Base-by-base conservation (phyloP, 2,797 vertebrate species). In the Intellagama lesueurii region DNA sequence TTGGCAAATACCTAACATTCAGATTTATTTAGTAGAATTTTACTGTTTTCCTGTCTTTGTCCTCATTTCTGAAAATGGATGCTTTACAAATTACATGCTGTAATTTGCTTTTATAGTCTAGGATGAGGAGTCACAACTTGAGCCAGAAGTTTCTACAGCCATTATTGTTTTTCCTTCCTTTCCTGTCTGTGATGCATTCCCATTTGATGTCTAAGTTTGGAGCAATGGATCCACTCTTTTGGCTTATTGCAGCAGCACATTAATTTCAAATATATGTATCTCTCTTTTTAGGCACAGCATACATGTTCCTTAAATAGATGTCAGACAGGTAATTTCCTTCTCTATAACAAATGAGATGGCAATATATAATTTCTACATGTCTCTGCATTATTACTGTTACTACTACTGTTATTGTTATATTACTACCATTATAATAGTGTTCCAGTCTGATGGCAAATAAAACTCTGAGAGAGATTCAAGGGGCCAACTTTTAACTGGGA, bases 41-140 rank as follows among this genome's bases (percentile, higher is more conserved):
- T 1, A 1, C 44, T 87, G 40, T 85, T 77, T 30, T 0, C 26
- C 7, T 83, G 7, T 49, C 28, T 30, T 1, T 26, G 0, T 68
- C 64, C 35, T 88, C 52, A 47, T 83, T 87, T 85, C 78, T 68
- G 40, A 72, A 52, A 17, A 70, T 88, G 56, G 72, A 44, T 87
- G 72, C 87, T 88, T n/a, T 5, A 35, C 35, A 3, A 86, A 56
- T 89, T 88, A 85, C 68, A 83, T 76, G 83, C 86, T 79, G 22
- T 28, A 5, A 76, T 52, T 93, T 88, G 56, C 88, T 75, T 0
- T 86, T 0, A 24, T 7, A 49, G 26, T 7, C 0, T 83, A 0
- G 14, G 8, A 69, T 24, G 4, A 7, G 93, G 92, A 93, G 87
- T 93, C 91, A 92, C 90, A 87, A 56, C 8, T 8, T 70, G 84